A percentile compares a stretch with the other conserved stretches of the same genome.
Conservation (phyloP, 2,797 vertebrate genomes). For the Eurystomus glaucurus region DNA sequence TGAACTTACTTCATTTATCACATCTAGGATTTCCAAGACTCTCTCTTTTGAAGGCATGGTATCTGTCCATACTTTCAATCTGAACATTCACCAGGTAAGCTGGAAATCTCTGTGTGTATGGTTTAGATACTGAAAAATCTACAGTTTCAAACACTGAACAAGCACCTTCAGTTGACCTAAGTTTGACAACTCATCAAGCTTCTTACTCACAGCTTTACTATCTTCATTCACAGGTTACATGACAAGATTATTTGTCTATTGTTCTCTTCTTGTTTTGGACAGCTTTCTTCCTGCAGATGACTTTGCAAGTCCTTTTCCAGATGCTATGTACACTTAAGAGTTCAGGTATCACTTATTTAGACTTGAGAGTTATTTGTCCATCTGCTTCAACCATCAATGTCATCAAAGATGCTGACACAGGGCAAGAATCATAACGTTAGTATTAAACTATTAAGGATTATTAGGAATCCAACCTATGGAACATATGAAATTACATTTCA, state of each 20-base stretch:
- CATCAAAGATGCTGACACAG: neutral
- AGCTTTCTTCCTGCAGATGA: neutral
- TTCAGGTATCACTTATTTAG: neutral
- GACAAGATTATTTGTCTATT: neutral
- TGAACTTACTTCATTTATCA: neutral
- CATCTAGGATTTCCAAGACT: neutral
- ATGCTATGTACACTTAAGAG: neutral
- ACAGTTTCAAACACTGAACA: neutral
- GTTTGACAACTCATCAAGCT: slow-evolving; percentile 17
- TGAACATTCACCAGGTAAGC: neutral
- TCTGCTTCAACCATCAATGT: neutral
- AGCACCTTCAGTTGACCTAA: neutral
- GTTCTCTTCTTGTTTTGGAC: neutral
- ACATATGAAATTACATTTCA: slow-evolving; percentile 4
- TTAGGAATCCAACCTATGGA: neutral
- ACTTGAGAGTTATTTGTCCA: neutral
- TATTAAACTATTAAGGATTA: slow-evolving; percentile 11
- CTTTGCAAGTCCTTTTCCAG: slow-evolving; percentile 11
- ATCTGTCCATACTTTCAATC: neutral
- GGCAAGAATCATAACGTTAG: neutral
- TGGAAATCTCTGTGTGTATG: neutral
- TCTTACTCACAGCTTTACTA: neutral
- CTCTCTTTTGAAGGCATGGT: neutral
- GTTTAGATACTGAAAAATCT: neutral
- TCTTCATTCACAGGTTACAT: neutral